phyloP scores from a whole-genome alignment of 1,140 invertebrate species.

The Bombus superbus region DNA sequence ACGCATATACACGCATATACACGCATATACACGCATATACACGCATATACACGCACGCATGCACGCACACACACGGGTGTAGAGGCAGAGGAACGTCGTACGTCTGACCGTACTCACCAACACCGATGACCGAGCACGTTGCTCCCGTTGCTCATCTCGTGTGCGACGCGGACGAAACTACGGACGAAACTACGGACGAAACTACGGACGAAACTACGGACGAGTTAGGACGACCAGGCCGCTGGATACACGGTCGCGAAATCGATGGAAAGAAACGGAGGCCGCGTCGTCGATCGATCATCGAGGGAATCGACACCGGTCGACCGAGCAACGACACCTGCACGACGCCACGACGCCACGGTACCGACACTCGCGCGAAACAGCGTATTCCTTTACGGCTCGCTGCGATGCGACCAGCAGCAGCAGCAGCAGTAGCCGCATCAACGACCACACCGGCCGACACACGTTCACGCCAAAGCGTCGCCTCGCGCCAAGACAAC shows the following conservation, averaged over 20 bases:
- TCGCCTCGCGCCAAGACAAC: too few relatives aligned
- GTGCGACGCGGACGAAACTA: neutral
- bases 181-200: neutral
- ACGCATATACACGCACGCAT: too few relatives aligned
- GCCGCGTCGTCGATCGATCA: conserved; percentile 12
- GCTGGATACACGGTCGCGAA: neutral
- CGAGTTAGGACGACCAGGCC: neutral
- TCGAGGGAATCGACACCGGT: neutral
- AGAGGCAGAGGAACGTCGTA: too few relatives aligned
- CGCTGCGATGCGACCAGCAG: neutral
- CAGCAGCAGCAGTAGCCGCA: neutral
- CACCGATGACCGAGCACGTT: conserved; percentile 9
- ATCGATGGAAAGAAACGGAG: conserved; percentile 2
- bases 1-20: too few relatives aligned
- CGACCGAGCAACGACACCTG: conserved; percentile 11
- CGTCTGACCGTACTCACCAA: conserved; percentile 10
- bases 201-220: neutral
- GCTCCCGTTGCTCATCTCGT: neutral
- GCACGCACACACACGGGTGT: too few relatives aligned
- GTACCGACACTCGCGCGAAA: conserved; percentile 12
- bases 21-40: too few relatives aligned
- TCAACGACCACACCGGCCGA: neutral
- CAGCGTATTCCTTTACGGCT: neutral
- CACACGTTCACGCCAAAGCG: neutral
- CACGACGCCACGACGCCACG: too few relatives aligned